These are phyloP conservation scores for Tiliqua scincoides DNA, from an alignment of 2,113 vertebrate genomes.

Conservation along the genomic window DNA sequence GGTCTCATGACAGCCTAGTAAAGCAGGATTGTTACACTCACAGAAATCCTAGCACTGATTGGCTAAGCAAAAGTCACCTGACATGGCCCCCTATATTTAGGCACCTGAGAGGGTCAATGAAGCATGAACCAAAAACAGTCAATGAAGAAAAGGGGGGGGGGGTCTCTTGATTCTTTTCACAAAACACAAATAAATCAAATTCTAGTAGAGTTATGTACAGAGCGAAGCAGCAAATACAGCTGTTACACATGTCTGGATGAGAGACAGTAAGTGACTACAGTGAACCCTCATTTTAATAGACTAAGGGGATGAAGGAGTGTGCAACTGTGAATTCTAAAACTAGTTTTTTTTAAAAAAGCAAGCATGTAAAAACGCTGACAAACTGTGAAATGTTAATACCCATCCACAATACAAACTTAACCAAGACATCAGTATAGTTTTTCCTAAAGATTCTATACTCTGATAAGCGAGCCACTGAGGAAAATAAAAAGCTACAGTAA, in stretches of 20 bases:
- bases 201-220: background rate
- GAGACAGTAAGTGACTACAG: background rate
- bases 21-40: conserved; percentile 13
- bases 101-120: conserved; percentile 8
- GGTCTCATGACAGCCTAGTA: background rate
- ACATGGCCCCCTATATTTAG: conserved; percentile 1
- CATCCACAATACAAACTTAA: background rate
- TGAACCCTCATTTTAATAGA: too few relatives aligned
- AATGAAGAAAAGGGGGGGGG: background rate
- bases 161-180: too few relatives aligned
- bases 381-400: background rate
- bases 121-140: background rate
- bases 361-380: background rate
- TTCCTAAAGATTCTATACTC: background rate
- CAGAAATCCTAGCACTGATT: conserved; percentile 18
- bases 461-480: background rate
- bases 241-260: background rate
- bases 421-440: background rate
- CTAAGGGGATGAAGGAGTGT: background rate
- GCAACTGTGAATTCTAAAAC: background rate
- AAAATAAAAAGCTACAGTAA: background rate
- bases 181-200: background rate
- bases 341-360: background rate
- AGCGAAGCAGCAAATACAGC: background rate
- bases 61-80: background rate